Evolutionary conservation across 2,888 invertebrate genomes (phyloP), one percentile per base, ranked within the genome.

Genomic region (Apantesis nais): DNA sequence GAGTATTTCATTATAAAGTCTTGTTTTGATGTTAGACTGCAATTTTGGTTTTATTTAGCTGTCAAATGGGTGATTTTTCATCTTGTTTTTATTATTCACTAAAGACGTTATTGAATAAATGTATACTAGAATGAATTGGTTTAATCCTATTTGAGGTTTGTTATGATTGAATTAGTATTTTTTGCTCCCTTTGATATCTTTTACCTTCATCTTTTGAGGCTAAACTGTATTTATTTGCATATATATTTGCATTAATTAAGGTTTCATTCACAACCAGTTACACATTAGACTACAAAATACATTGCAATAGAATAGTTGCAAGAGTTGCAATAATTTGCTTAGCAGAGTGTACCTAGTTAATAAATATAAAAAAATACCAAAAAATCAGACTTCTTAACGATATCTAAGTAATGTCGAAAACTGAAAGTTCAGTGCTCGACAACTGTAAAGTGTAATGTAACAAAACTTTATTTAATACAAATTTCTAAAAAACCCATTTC

Each of bases 31-130:
- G 31, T 66, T 14, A 22, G 58, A 58, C 58, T 14, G 31, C n/a
- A 29, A 48, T 60, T 60, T 60, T 37, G 25, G 37, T 60, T 66
- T 55, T n/a, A 39, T 55, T 62, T 68, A 37, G 22, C 22, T n/a
- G 48, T 48, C 64, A 7, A 34, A 65, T 25, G 25, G 29, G 48
- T 65, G 22, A 65, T 52, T 52, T 65, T 52, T 65, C 65, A 65
- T 34, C 12, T 12, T 52, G 29, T 48, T 34, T 16, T 48, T 64
- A 44, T 41, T 12, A 25, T 62, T 62, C 29, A 63, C 44, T 44
- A 63, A 63, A 63, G 19, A 44, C 3, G 19, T 29, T 44, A 44
- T 63, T 63, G 29, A 44, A 63, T 63, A 41, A 44, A 29, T 29
- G 29, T 29, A 58, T 16, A 58, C 16, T 58, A 16, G 25, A 58